These are phyloP conservation scores for Chrysomela aeneicollis DNA, from an alignment of 2,888 invertebrate species.

Conservation along the genomic window DNA sequence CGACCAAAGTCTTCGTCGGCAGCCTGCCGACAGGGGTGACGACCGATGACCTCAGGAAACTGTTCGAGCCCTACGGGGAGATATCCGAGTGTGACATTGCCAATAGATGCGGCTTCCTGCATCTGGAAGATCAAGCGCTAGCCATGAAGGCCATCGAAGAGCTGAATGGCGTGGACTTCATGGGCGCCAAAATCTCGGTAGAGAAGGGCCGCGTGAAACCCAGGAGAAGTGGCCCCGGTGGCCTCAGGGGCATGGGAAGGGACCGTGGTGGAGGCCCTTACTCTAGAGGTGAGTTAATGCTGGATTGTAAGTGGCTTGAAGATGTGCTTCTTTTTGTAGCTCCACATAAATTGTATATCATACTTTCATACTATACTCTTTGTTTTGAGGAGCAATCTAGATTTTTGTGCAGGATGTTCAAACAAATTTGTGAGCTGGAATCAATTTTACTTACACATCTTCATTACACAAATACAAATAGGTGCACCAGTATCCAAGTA, in stretches of 20 bases:
- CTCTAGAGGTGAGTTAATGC: conserved; percentile 47
- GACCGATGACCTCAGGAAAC: conserved; percentile 79
- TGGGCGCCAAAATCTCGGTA: conserved; percentile 84
- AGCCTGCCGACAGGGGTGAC: conserved; percentile 87
- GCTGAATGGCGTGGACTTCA: conserved; percentile 82
- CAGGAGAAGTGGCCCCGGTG: conserved; percentile 66
- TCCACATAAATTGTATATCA: no score
- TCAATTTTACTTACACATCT: no score
- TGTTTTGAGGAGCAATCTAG: no score
- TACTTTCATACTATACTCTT: no score
- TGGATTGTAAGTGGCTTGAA: no score
- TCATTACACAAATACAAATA: no score
- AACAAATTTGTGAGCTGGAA: no score
- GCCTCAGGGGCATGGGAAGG: conserved; percentile 61
- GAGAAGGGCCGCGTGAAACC: conserved; percentile 84
- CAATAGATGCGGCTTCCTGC: conserved; percentile 94
- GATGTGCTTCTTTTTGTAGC: no score
- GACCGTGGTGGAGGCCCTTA: conserved; percentile 57
- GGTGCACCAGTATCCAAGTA: no score
- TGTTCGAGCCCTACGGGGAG: conserved; percentile 86
- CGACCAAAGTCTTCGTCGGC: conserved; percentile 88
- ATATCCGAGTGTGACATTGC: conserved; percentile 95
- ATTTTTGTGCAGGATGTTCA: no score
- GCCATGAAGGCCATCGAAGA: conserved; percentile 83
- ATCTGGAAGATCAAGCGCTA: conserved; percentile 84